Evolutionary conservation across 2,888 invertebrate species (phyloP), one percentile per base, ranked within the genome.

Genomic region (Limnephilus rhombicus): DNA sequence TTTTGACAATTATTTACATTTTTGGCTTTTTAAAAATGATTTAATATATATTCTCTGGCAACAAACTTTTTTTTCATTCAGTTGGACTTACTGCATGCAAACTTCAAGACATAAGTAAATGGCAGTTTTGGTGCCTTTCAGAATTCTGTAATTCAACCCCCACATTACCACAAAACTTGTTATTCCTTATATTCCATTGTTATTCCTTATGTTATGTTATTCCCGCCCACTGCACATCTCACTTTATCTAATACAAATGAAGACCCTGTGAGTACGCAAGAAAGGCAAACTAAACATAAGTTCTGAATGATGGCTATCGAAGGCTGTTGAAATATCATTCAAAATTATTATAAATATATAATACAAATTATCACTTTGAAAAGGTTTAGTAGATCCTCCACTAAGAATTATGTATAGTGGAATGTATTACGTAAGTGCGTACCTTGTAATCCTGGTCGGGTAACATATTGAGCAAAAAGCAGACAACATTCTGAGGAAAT

Each of bases 401-500:
- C 2, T 18, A 68, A 68, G n/a, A 68, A 68, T 68, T 49, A 90
- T n/a, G n/a, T n/a, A n/a, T 90, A 53, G 31, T 24, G 53, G 34
- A 83, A 86, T 86, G 1, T 24, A 68, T 49, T 49, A 49, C 3
- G 49, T 15, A 49, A 88, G 18, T 53, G 53, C 93, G 93, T 94
- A 98, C 98, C 97, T 99, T 99, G 95, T 99, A 99, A 94, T 98
- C 98, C 94, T 98, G 98, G 96, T 99, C 99, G 3, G 99, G 99
- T 94, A 99, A 96, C 98, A 99, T 98, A 95, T 99, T 99, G 91
- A 99, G 97, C 93, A 99, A 96, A 94, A 99, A 97, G 94, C 99
- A 99, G 90, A 99, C 99, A 92, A 99, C 97, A 95, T 99, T 99
- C 96, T 99, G 99, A 0, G 99, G 99, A 96, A 99, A 99, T 95